These are phyloP conservation scores for Lates japonicus DNA, from an alignment of 2,797 vertebrate genomes.

Conservation along the genomic window DNA sequence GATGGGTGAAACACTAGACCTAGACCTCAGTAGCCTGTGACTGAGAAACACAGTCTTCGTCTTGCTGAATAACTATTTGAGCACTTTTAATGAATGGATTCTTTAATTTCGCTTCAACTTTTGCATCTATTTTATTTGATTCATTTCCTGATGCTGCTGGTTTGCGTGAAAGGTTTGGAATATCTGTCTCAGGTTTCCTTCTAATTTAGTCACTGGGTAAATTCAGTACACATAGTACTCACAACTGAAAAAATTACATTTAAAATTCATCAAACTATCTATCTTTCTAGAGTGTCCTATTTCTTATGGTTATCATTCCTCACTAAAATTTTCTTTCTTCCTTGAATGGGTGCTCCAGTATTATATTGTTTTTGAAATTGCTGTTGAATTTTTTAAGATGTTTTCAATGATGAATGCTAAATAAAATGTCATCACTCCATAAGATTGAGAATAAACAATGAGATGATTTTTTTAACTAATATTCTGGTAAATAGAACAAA, in stretches of 20 bases:
- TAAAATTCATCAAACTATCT: not conserved
- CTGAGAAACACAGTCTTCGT: not conserved
- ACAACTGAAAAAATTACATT: not conserved
- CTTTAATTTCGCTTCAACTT: too few species aligned
- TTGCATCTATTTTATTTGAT: too few species aligned
- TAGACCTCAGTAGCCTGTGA: not conserved
- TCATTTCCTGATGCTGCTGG: too few species aligned
- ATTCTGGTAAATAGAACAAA: too few species aligned
- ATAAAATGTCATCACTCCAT: not conserved
- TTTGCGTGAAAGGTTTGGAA: not conserved
- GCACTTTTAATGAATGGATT: not conserved
- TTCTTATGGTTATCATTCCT: not conserved
- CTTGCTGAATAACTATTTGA: not conserved
- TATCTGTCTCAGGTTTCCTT: not conserved
- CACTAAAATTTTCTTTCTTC: conserved; percentile 15
- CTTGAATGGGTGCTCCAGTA: not conserved
- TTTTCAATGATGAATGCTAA: too few species aligned
- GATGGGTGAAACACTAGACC: conserved; percentile 10
- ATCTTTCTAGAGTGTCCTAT: not conserved
- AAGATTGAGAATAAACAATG: not conserved
- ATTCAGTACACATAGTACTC: not conserved
- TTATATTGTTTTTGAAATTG: not conserved
- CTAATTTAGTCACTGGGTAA: too few species aligned
- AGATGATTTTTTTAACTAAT: not conserved
- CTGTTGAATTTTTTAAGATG: too few species aligned